These are phyloP conservation scores for Clinocottus analis DNA, from an alignment of 2,113 vertebrate species.

Conservation along the genomic window DNA sequence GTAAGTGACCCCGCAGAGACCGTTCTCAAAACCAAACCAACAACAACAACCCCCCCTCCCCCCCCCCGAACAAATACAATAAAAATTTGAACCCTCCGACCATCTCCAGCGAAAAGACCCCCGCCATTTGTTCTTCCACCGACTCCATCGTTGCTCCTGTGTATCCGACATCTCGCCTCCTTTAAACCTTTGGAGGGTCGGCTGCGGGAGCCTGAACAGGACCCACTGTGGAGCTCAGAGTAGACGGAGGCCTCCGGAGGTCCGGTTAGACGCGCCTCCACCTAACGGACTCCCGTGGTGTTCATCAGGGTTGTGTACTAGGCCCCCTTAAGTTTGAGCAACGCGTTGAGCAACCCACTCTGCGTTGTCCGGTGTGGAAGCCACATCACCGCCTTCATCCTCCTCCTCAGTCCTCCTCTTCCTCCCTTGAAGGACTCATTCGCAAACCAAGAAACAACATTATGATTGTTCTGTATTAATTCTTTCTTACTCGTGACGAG, in stretches of 20 bases:
- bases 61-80: background rate
- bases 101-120: conserved; percentile 57
- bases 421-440: conserved; percentile 38
- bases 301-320: conserved; percentile 58
- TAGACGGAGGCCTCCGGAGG: conserved; percentile 31
- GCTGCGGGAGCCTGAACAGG: conserved; percentile 35
- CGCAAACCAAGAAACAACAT: conserved; percentile 23
- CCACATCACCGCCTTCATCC: conserved; percentile 20
- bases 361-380: conserved; percentile 44
- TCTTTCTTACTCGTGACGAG: conserved; percentile 35
- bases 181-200: conserved; percentile 33
- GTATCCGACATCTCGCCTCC: conserved; percentile 58
- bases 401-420: too few species aligned
- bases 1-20: conserved; percentile 90
- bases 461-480: conserved; percentile 17
- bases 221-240: conserved; percentile 31
- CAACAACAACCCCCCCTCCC: background rate
- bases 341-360: conserved; percentile 19
- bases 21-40: conserved; percentile 65
- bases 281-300: conserved; percentile 46
- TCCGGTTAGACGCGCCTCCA: conserved; percentile 22
- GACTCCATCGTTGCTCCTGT: conserved; percentile 62
- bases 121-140: conserved; percentile 65
- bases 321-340: conserved; percentile 37
- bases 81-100: conserved; percentile 41